phyloP scores from a whole-genome alignment of 2,797 vertebrate genomes.

The Pseudochirops corinnae region DNA sequence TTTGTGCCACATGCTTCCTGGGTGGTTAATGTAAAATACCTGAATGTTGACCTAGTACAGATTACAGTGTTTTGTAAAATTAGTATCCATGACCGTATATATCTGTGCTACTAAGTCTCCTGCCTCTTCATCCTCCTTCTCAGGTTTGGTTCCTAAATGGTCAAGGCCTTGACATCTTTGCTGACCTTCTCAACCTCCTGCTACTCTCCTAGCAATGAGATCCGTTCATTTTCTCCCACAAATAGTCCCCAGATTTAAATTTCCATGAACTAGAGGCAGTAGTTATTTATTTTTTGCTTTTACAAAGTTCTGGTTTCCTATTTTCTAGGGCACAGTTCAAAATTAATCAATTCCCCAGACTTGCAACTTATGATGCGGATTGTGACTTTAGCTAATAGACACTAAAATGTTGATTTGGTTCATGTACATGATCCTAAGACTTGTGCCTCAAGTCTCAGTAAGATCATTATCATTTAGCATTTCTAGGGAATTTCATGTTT shows the following conservation, averaged over 20 bases:
- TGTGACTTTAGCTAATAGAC: neutral
- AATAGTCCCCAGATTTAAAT: no score
- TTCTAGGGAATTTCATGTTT: neutral
- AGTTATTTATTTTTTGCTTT: neutral
- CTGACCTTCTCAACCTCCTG: neutral
- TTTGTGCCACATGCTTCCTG: neutral
- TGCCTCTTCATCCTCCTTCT: neutral
- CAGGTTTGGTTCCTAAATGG: no score
- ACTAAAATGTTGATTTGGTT: constrained; percentile 11
- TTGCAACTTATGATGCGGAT: neutral
- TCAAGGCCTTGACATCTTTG: neutral
- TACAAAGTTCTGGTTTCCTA: neutral
- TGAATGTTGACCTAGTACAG: neutral
- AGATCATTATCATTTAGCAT: neutral
- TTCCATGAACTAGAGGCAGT: accelerated
- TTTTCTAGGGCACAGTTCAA: neutral
- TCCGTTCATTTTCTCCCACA: neutral
- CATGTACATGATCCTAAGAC: neutral
- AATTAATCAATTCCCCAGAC: neutral
- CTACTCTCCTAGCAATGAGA: neutral
- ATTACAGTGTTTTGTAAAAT: neutral
- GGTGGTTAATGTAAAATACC: neutral
- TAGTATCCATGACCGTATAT: accelerated
- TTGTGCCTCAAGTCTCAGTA: neutral
- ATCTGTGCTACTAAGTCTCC: neutral